Evolutionary conservation across 2,113 vertebrate species (phyloP), one percentile per base, ranked within the genome.

Genomic region (Orcinus orca): DNA sequence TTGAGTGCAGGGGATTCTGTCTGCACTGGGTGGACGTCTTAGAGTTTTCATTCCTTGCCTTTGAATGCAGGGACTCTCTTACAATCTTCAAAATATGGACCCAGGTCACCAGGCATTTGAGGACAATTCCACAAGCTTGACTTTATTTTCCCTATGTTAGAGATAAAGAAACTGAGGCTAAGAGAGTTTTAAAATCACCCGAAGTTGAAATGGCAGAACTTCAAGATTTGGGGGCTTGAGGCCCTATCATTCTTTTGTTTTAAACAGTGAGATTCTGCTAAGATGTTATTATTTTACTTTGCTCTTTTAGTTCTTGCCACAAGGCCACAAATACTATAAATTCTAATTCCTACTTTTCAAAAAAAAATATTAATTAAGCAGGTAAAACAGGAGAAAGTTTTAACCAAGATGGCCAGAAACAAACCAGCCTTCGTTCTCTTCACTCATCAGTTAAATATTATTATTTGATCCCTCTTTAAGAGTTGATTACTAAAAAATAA

Each of bases 401-500:
- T 86, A 89, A 93, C 60, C 77, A 92, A 83, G 41, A 67, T 60
- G 38, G 50, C 86, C 76, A 94, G 71, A 79, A 93, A 58, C 70
- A 91, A 93, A 65, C 5, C 50, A 53, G 50, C 50, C 73, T 62
- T 77, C 74, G 13, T 60, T 71, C 77, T 23, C 33, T 71, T 92
- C 11, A 1, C 71, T 83, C 47, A 47, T 84, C 60, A 55, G 84
- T 67, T 80, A 86, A 87, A 26, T 89, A 33, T 79, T 88, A 87
- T 67, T 84, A 85, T 81, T 68, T 41, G 70, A 81, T 92, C 58
- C 50, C 36, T 85, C 21, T 81, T 88, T 74, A 97, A 85, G 55
- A 47, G 77, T 68, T 92, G 91, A 96, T 95, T 86, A 76, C 70
- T 76, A 63, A 96, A 80, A 96, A 83, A 62, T 74, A 88, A 95